Evolutionary conservation across 2,113 vertebrate genomes (phyloP), one percentile per base, ranked within the genome.

Genomic region (Pseudolaguvia tuberculata): DNA sequence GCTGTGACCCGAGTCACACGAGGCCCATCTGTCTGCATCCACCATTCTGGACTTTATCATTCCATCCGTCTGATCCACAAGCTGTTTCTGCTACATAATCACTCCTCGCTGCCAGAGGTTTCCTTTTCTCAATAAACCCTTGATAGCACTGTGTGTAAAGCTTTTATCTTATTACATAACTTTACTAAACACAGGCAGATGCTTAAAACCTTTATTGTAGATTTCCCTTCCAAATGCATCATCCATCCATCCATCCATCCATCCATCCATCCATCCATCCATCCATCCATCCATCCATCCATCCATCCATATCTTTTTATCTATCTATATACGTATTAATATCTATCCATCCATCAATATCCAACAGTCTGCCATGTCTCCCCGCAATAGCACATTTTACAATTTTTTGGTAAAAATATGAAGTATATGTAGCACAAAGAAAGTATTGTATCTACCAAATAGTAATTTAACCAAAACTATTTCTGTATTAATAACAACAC

Each of bases 21-120:
- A n/a, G n/a, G 62, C 21, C 62, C 62, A 25, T 47, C 62, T 66
- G 62, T 48, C 42, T 27, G 42, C 62, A 4, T 66, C n/a, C 63
- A 66, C 21, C 11, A 48, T 66, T 66, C 63, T 66, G 15, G 42
- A 48, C 62, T 66, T 47, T 17, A 27, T 48, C 13, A 15, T 25
- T 27, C 18, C n/a, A 66, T 21, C 23, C 45, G 6, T 27, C 8
- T 7, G 45, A 66, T 25, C 45, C 15, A 27, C 63, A 66, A 50
- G 63, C 63, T 27, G 63, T 66, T 65, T 25, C 42, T 9, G 17
- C 45, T 15, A 18, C 23, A 48, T 15, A 66, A 45, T 9, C 21
- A 10, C 39, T 17, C 2, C n/a, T 17, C 62, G 1, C 62, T 63
- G 62, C 39, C 62, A 47, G n/a, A 65, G 21, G 47, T 25, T 18